Conservation (phyloP, 2,113 vertebrate genomes). For the Narcine bancroftii region DNA sequence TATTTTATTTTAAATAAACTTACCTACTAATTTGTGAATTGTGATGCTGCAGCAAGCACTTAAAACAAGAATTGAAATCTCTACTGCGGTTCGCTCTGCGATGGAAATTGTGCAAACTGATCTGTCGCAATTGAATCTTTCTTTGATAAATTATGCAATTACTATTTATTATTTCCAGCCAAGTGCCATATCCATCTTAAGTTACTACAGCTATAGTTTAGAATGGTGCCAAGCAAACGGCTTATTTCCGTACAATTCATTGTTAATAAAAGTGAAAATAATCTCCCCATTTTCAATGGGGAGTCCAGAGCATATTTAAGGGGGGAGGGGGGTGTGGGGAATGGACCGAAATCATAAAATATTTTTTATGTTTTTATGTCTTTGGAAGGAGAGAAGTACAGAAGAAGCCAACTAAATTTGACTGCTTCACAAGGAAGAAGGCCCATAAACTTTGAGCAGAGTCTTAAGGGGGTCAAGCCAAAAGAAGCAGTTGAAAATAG, state of each 20-base stretch:
- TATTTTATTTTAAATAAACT: neutral
- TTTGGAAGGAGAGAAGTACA: too few relatives aligned
- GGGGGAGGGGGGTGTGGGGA: too few relatives aligned
- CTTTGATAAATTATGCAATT: constrained; percentile 24
- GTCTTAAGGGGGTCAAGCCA: too few relatives aligned
- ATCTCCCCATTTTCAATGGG: neutral
- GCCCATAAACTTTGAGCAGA: too few relatives aligned
- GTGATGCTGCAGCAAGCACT: neutral
- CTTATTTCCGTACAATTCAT: neutral
- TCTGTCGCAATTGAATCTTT: neutral
- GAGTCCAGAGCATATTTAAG: too few relatives aligned
- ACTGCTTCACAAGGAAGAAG: too few relatives aligned
- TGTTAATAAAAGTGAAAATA: neutral
- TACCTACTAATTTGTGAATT: neutral
- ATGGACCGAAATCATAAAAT: too few relatives aligned
- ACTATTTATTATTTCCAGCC: neutral
- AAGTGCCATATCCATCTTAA: neutral
- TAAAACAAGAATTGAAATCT: neutral
- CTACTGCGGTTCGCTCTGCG: neutral
- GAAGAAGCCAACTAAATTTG: too few relatives aligned
- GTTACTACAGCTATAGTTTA: too few relatives aligned
- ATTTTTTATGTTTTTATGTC: too few relatives aligned
- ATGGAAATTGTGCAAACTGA: constrained; percentile 18
- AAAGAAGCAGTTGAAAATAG: too few relatives aligned
- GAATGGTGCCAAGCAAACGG: neutral